A percentile compares a stretch with the other conserved stretches of the same genome.
Conservation (phyloP, 2,797 vertebrate species). For the Chaetophractus vellerosus region DNA sequence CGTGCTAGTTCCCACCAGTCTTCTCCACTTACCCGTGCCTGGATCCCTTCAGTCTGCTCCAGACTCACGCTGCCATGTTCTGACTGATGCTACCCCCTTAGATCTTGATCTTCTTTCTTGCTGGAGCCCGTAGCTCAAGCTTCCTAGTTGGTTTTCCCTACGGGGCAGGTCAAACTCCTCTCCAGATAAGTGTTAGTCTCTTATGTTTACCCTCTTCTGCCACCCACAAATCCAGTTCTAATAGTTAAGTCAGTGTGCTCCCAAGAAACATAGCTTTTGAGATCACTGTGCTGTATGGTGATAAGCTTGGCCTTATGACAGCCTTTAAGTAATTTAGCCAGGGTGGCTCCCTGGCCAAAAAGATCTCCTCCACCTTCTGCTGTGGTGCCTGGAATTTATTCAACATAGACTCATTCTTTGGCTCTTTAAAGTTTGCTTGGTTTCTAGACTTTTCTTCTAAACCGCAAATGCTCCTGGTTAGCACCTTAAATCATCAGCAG, state of each 20-base stretch:
- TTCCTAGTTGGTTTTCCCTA: background rate
- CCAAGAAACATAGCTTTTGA: background rate
- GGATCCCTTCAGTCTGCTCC: background rate
- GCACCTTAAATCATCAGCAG: background rate
- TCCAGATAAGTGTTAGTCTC: background rate
- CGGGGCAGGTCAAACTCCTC: background rate
- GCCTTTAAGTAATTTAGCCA: background rate
- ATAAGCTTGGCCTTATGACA: background rate
- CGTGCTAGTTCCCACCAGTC: background rate
- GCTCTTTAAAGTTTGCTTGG: background rate
- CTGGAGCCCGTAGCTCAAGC: background rate
- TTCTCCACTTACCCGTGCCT: background rate
- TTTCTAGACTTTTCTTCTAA: constrained; percentile 29
- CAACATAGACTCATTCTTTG: background rate
- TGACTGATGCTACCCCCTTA: too few species aligned
- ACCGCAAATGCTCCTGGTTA: background rate
- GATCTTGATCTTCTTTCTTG: background rate
- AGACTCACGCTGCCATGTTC: too few species aligned
- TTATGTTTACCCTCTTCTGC: background rate
- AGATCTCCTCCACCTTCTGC: background rate
- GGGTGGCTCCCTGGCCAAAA: background rate
- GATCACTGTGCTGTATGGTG: background rate
- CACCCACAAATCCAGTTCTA: background rate
- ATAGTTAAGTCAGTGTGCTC: background rate
- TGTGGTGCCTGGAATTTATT: background rate